These are phyloP conservation scores for Diogma glabrata DNA, from an alignment of 2,888 invertebrate genomes.

Conservation along the genomic window DNA sequence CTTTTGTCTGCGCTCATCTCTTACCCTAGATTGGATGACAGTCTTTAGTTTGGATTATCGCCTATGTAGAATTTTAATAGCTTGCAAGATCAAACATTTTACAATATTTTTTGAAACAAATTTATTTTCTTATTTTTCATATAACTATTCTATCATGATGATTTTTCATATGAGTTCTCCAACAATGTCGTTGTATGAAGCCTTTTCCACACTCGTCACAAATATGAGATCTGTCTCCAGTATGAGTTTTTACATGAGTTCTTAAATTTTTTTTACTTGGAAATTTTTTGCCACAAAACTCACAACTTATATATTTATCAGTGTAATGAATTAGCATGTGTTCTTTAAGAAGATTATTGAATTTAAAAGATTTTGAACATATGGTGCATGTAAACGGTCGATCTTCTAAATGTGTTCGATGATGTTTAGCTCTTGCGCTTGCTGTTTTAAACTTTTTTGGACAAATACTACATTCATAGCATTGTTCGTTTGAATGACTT, in stretches of 20 bases:
- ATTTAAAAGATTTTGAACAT: not conserved
- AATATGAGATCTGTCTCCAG: not conserved
- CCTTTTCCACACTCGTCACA: conserved; percentile 5
- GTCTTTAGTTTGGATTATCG: too few species aligned
- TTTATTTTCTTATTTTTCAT: too few species aligned
- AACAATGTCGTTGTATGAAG: conserved; percentile 1
- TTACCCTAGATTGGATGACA: too few species aligned
- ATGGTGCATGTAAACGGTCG: not conserved
- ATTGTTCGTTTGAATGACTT: not conserved
- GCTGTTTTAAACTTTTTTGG: not conserved
- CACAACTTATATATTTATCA: not conserved
- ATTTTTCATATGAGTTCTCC: conserved; percentile 3
- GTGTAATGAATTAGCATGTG: not conserved
- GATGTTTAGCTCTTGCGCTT: not conserved
- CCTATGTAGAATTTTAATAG: too few species aligned
- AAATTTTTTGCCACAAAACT: not conserved
- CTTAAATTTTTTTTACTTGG: not conserved
- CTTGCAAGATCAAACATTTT: too few species aligned
- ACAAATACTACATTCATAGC: not conserved
- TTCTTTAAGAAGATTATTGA: not conserved
- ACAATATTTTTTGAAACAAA: too few species aligned
- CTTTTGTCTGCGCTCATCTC: too few species aligned
- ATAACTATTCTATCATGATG: not conserved
- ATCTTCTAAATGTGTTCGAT: not conserved
- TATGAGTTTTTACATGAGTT: not conserved